Base-by-base conservation (phyloP, 2,113 vertebrate species). In the Notiomystis cincta region DNA sequence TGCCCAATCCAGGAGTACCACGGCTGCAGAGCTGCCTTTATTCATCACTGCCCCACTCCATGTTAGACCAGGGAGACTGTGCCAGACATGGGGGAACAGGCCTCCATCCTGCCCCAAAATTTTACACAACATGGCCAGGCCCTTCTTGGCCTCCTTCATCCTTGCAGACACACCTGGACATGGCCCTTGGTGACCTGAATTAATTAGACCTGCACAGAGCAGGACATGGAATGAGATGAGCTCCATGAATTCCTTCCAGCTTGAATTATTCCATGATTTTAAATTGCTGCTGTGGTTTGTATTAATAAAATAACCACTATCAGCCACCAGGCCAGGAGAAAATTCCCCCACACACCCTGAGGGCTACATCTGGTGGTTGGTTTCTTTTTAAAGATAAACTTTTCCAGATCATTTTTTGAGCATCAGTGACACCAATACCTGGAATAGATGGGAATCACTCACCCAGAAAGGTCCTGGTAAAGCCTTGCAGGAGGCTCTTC, bases 1-100 rank as follows among this genome's bases (percentile, higher is more conserved):
- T 1, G 0, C 18, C 27, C 22, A 53, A 1, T 7, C 18, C 4
- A 23, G 20, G 54, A 64, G 20, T 6, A 7, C 15, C 47, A 11
- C 1, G 4, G 15, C 23, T 86, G 24, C 44, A 71, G 38, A 40
- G 22, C 45, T 70, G 28, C 35, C 21, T 15, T 37, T 31, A 8
- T 48, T 18, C 65, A 17, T 28, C n/a, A 8, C 10, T 51, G 27
- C 11, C 48, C 40, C 35, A 16, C 47, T 38, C 27, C 37, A 10
- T 13, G 2, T 47, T 22, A 38, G n/a, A 58, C 16, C 47, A 40
- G 28, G 16, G 6, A 78, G 2, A 33, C 5, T 1, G 6, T 11
- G 5, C 44, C 47, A 75, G 28, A 24, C 3, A 24, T 11, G 13
- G 9, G 9, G 22, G 5, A 75, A 45, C 71, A 73, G 19, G 13